Evolutionary conservation across 2,888 invertebrate genomes (phyloP), one percentile per base, ranked within the genome.

Genomic region (Altica lythri): DNA sequence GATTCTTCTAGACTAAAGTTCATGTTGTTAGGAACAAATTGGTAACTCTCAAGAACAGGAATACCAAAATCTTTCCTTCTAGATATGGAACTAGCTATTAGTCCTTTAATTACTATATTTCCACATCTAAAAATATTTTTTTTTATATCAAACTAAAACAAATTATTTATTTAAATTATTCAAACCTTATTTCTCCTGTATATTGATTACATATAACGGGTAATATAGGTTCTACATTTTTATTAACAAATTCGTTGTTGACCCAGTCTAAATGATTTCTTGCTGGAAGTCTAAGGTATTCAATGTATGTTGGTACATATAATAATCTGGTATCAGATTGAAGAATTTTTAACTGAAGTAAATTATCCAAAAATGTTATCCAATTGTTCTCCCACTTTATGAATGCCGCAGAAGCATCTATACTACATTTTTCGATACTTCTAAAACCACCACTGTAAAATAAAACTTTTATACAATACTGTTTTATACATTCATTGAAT

Each of bases 301-400:
- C 74, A 32, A 84, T 78, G 14, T 80, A 73, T 1, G 81, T 83
- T 0, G 92, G 92, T 0, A 92, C 81, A 67, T 85, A 81, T 1
- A 92, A 80, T 1, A 84, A 81, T 2, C 88, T 78, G 0, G 85
- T 84, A 62, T 86, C 85, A 27, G 82, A 79, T 10, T 84, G 82
- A 12, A 91, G 70, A 49, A 92, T 86, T 6, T 66, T 65, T 64
- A 90, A 81, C 75, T 94, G 94, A 8, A 95, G 79, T 85, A 94
- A 86, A 45, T 89, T 89, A 75, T 94, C 94, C 80, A 94, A 83
- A 75, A 91, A 93, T 0, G 91, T 83, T 8, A 92, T 86, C 92
- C 92, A 94, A 76, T 92, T 91, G 12, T 63, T 55, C 1, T 58
- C 40, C 72, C 72, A 72, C 51, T 58, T 53, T 12, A 71, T 62